A percentile compares a stretch with the other conserved stretches of the same genome.
Evolutionary conservation across 1,140 invertebrate species (phyloP).

Genomic region (Latrodectus geometricus): DNA sequence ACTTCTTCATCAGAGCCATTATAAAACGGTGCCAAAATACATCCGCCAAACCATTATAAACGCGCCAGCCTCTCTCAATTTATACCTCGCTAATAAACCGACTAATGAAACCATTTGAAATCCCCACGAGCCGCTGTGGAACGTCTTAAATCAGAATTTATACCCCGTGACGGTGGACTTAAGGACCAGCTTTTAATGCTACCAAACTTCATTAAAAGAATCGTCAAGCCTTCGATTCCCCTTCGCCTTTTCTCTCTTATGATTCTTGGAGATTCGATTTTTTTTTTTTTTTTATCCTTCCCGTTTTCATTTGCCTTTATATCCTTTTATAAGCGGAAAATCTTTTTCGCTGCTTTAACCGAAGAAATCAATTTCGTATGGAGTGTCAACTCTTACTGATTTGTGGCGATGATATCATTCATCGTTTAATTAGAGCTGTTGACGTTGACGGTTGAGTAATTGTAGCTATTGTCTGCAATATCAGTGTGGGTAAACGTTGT

Average conservation of each 20-base stretch:
- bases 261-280: neutral
- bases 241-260: neutral
- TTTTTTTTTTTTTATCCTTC: slow-evolving; percentile 5
- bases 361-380: neutral
- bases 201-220: slow-evolving; percentile 62
- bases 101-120: slow-evolving; percentile 62
- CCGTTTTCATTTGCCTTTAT: slow-evolving; percentile 1
- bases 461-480: neutral
- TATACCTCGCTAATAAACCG: slow-evolving; percentile 61
- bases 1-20: slow-evolving; percentile 61
- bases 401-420: neutral
- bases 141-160: slow-evolving; percentile 61
- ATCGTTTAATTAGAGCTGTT: neutral
- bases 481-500: too few relatives aligned
- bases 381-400: neutral
- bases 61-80: slow-evolving; percentile 53
- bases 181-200: slow-evolving; percentile 57
- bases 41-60: slow-evolving; percentile 36
- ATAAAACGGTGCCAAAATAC: slow-evolving; percentile 58
- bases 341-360: neutral
- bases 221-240: slow-evolving; percentile 53
- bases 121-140: slow-evolving; percentile 50
- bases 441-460: neutral
- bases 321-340: neutral
- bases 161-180: slow-evolving; percentile 60